Conservation (phyloP, 1,140 invertebrate genomes). For the Sinonovacula constricta region DNA sequence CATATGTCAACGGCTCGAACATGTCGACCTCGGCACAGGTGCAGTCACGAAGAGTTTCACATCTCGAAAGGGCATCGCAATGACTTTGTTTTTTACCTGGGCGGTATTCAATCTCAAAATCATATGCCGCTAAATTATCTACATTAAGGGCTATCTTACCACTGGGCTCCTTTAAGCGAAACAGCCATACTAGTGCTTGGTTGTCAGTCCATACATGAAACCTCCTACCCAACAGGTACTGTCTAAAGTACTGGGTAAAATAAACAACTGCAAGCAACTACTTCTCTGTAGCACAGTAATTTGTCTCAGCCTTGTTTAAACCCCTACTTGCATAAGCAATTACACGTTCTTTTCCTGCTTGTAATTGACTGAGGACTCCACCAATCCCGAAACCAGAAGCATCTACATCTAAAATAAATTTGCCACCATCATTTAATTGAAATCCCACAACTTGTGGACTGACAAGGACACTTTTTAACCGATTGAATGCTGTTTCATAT, state of each 20-base stretch:
- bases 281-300: slow-evolving; percentile 74
- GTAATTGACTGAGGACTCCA: too few species aligned
- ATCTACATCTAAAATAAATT: too few species aligned
- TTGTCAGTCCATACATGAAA: slow-evolving; percentile 59
- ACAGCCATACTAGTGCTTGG: too few species aligned
- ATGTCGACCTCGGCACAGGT: slow-evolving; percentile 3
- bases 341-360: too few species aligned
- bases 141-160: slow-evolving; percentile 63
- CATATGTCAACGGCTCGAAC: slow-evolving; percentile 1
- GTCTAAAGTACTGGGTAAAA: too few species aligned
- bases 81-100: slow-evolving; percentile 59
- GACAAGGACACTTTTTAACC: neutral
- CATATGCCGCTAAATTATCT: too few species aligned
- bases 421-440: too few species aligned
- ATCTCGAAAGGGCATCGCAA: slow-evolving; percentile 61
- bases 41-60: too few species aligned
- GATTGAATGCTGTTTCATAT: slow-evolving; percentile 13
- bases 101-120: slow-evolving; percentile 51
- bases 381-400: too few species aligned
- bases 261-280: slow-evolving; percentile 57
- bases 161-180: slow-evolving; percentile 46
- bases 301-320: slow-evolving; percentile 73
- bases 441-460: slow-evolving; percentile 5
- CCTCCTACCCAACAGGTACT: slow-evolving; percentile 46
- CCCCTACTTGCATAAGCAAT: too few species aligned